phyloP scores from a whole-genome alignment of 2,888 invertebrate species.

The Drosophila putrida region DNA sequence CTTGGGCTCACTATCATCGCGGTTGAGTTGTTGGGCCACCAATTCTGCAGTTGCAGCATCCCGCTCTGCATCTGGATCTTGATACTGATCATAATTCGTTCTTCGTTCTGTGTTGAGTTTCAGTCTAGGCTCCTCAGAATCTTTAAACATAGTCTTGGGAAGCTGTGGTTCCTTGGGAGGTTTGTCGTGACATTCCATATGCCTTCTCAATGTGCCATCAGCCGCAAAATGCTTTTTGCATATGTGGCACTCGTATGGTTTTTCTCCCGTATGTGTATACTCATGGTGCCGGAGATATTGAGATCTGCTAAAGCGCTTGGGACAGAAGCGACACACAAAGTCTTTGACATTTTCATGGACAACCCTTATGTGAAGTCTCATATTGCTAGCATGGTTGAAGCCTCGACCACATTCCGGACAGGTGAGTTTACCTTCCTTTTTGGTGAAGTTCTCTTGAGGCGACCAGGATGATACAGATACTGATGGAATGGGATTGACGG shows the following conservation, averaged over 20 bases:
- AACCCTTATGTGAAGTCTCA: slow-evolving; percentile 82
- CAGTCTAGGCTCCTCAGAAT: slow-evolving; percentile 23
- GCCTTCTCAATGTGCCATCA: slow-evolving; percentile 79
- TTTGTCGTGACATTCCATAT: slow-evolving; percentile 78
- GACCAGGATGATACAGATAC: slow-evolving; percentile 82
- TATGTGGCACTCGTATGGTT: slow-evolving; percentile 79
- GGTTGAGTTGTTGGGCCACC: slow-evolving; percentile 71
- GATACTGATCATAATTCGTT: slow-evolving; percentile 67
- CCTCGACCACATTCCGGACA: slow-evolving; percentile 83
- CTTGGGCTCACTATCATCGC: slow-evolving; percentile 68
- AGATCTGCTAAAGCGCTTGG: slow-evolving; percentile 83
- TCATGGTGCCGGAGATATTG: slow-evolving; percentile 84
- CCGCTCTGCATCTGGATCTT: slow-evolving; percentile 70
- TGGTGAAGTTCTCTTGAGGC: slow-evolving; percentile 83
- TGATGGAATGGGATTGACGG: slow-evolving; percentile 81
- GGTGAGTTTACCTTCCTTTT: slow-evolving; percentile 82
- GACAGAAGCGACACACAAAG: slow-evolving; percentile 82
- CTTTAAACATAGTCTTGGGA: slow-evolving; percentile 13
- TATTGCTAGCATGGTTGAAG: slow-evolving; percentile 82
- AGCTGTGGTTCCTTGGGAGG: slow-evolving; percentile 55
- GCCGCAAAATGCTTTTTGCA: slow-evolving; percentile 83
- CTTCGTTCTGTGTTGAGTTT: slow-evolving; percentile 31
- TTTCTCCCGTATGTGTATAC: slow-evolving; percentile 84
- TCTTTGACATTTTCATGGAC: slow-evolving; percentile 84
- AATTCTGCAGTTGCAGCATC: slow-evolving; percentile 80